A percentile compares a stretch with the other conserved stretches of the same genome.
phyloP scores from a whole-genome alignment of 2,113 vertebrate species.

The Pseudorasbora parva region DNA sequence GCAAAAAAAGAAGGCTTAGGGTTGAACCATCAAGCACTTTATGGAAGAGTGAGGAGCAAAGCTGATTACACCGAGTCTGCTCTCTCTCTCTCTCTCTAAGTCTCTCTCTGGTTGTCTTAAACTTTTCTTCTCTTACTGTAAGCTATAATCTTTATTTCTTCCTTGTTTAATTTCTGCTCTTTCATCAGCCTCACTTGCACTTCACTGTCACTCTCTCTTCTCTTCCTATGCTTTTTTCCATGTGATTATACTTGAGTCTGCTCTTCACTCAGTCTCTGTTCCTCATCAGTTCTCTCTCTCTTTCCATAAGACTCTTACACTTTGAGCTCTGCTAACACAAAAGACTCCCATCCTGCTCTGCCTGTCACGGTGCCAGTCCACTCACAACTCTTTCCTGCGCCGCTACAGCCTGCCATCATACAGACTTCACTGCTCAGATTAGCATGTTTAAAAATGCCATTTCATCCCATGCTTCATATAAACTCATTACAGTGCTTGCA shows the following conservation, averaged over 20 bases:
- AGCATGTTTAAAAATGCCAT: slow-evolving; percentile 30
- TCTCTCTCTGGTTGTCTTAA: slow-evolving; percentile 32
- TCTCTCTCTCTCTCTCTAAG: slow-evolving; percentile 40
- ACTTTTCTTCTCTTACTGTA: slow-evolving; percentile 39
- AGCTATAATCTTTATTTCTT: slow-evolving; percentile 43
- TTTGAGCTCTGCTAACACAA: slow-evolving; percentile 33
- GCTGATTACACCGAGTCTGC: slow-evolving; percentile 54
- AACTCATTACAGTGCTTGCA: slow-evolving; percentile 29
- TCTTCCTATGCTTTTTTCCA: background rate
- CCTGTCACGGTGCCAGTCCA: slow-evolving; percentile 3
- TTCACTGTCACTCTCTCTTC: slow-evolving; percentile 11
- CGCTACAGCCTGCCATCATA: slow-evolving; percentile 8
- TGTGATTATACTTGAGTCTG: slow-evolving; percentile 23
- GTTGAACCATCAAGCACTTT: slow-evolving; percentile 58
- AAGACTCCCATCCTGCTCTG: slow-evolving; percentile 35
- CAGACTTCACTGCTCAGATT: slow-evolving; percentile 26
- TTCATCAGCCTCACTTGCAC: slow-evolving; percentile 25
- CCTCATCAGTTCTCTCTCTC: slow-evolving; percentile 30
- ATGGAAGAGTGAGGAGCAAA: slow-evolving; percentile 56
- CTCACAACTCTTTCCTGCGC: background rate
- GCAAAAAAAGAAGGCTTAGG: slow-evolving; percentile 48
- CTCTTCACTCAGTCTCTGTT: slow-evolving; percentile 32
- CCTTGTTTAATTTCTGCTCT: slow-evolving; percentile 30
- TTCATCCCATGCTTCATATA: slow-evolving; percentile 8
- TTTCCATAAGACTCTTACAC: slow-evolving; percentile 28